Percentiles rank a stretch among this genome's conserved stretches.
phyloP scores from a whole-genome alignment of 2,888 invertebrate species.

The Proisotoma minuta region DNA sequence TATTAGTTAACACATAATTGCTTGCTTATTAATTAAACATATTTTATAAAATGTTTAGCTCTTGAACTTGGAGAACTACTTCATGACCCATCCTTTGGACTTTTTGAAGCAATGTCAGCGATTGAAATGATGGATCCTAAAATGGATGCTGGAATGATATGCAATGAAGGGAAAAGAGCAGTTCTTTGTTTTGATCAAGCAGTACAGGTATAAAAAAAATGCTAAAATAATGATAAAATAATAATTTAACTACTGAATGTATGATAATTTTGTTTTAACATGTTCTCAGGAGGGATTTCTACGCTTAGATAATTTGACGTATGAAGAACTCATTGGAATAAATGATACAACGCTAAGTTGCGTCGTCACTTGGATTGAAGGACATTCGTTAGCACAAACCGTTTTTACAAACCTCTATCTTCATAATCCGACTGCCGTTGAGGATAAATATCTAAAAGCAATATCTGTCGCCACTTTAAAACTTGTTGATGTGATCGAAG shows the following conservation, averaged over 20 bases:
- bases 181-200: slow-evolving; percentile 78
- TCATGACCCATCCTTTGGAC: slow-evolving; percentile 83
- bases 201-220: slow-evolving; percentile 59
- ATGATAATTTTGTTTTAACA: slow-evolving; percentile 48
- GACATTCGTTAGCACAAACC: slow-evolving; percentile 92
- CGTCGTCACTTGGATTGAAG: slow-evolving; percentile 95
- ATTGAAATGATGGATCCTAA: slow-evolving; percentile 99
- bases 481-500: slow-evolving; percentile 80
- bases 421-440: slow-evolving; percentile 80
- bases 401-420: slow-evolving; percentile 93
- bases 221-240: neutral
- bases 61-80: slow-evolving; percentile 73
- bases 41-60: too few relatives aligned
- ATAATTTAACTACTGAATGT: neutral
- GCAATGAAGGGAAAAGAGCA: slow-evolving; percentile 73
- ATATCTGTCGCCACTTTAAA: slow-evolving; percentile 85
- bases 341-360: slow-evolving; percentile 92
- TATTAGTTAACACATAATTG: too few relatives aligned
- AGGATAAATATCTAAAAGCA: slow-evolving; percentile 74
- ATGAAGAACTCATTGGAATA: slow-evolving; percentile 80
- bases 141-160: slow-evolving; percentile 99
- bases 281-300: slow-evolving; percentile 53
- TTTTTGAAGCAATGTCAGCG: slow-evolving; percentile 98
- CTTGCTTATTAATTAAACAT: too few relatives aligned
- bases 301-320: slow-evolving; percentile 69